Percentiles rank a stretch among this genome's conserved stretches.
These are phyloP conservation scores for Ischnus inquisitorius DNA, from an alignment of 2,888 invertebrate species.

Conservation along the genomic window DNA sequence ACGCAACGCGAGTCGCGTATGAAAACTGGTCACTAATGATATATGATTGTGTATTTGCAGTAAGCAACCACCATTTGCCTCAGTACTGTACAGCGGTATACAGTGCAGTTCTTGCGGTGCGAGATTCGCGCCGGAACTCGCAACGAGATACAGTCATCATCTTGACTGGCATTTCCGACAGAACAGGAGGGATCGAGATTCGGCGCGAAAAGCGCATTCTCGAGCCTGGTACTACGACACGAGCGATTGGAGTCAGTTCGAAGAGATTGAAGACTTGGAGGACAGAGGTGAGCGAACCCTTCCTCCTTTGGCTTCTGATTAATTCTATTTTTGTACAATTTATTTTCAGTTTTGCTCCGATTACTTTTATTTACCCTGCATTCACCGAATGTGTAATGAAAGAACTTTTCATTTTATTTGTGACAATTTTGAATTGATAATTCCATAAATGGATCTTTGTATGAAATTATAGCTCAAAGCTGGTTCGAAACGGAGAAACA, in stretches of 20 bases:
- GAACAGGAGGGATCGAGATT: conserved; percentile 95
- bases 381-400: background rate
- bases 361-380: conserved; percentile 10
- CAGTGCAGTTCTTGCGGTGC: conserved; percentile 99
- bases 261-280: conserved; percentile 96
- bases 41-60: conserved; percentile 85
- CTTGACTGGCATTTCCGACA: conserved; percentile 99
- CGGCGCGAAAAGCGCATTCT: conserved; percentile 93
- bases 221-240: conserved; percentile 96
- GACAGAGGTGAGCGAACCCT: conserved; percentile 89
- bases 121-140: conserved; percentile 96
- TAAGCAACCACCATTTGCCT: conserved; percentile 91
- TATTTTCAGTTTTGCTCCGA: background rate
- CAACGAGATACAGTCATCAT: conserved; percentile 96
- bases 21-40: conserved; percentile 33
- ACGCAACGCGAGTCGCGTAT: background rate
- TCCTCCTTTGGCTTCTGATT: no score
- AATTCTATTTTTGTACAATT: no score
- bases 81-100: conserved; percentile 93
- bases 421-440: background rate
- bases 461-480: conserved; percentile 90
- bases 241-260: conserved; percentile 97
- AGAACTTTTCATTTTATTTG: background rate
- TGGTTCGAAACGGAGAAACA: conserved; percentile 93
- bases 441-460: background rate